Conservation (phyloP, 2,113 vertebrate genomes). For the Cyanoderma ruficeps region DNA sequence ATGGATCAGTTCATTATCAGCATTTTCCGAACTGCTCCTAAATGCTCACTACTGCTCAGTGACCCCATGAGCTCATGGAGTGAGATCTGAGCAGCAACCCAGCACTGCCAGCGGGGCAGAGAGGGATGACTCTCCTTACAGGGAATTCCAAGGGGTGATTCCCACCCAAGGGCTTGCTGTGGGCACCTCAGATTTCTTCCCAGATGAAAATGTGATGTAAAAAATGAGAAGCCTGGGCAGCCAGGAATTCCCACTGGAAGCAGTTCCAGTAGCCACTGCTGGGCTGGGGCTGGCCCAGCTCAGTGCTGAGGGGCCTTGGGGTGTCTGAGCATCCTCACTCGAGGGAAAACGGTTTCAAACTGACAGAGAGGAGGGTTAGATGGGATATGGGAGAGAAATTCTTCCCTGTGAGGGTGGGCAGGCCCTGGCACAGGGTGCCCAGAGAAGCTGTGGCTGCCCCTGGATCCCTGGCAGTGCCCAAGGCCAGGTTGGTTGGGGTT, state of each 20-base stretch:
- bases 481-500: rapidly evolving
- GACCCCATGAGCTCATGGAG: neutral
- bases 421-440: neutral
- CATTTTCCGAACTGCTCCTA: neutral
- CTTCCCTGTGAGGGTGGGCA: neutral
- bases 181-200: neutral
- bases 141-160: neutral
- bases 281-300: neutral
- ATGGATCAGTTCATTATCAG: neutral
- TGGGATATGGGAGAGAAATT: neutral
- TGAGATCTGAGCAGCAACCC: neutral
- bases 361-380: neutral
- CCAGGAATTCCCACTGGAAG: neutral
- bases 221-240: rapidly evolving
- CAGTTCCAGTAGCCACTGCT: neutral
- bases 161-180: neutral
- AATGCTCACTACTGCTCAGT: neutral
- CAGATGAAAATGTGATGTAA: neutral
- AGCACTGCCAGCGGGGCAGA: rapidly evolving
- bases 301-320: neutral
- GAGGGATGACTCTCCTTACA: neutral
- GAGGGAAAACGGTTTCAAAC: neutral
- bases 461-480: neutral
- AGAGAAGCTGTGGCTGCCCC: neutral
- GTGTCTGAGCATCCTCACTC: neutral